phyloP scores from a whole-genome alignment of 2,888 invertebrate genomes.

The Polymixis lichenea region DNA sequence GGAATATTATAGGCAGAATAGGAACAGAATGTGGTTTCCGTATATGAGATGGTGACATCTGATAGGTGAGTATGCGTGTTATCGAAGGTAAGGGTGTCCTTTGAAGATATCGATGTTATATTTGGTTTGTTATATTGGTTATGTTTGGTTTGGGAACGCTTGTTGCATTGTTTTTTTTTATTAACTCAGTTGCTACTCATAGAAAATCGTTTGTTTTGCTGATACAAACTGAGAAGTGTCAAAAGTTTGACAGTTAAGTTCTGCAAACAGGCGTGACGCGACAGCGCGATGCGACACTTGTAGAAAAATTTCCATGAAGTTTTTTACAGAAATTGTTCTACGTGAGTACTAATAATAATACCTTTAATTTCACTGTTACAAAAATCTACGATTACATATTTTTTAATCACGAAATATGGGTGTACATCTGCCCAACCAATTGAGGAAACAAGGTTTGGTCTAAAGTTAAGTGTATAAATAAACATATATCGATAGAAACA shows the following conservation, averaged over 20 bases:
- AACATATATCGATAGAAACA: conserved; percentile 27
- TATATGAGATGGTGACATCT: conserved; percentile 84
- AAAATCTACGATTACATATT: neutral
- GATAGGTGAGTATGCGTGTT: conserved; percentile 73
- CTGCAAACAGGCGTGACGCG: no score
- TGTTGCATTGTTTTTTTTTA: neutral
- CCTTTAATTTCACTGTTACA: neutral
- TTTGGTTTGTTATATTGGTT: conserved; percentile 10
- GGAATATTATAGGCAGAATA: conserved; percentile 83
- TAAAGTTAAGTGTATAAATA: neutral
- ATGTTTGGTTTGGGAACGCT: neutral
- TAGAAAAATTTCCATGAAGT: no score
- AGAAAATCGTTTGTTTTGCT: no score
- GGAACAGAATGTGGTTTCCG: conserved; percentile 86
- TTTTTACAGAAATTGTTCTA: no score
- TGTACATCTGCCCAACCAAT: neutral
- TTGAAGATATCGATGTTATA: conserved; percentile 55
- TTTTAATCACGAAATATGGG: neutral
- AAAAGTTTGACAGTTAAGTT: no score
- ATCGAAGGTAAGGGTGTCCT: conserved; percentile 44
- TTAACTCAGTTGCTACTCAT: neutral
- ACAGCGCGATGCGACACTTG: no score
- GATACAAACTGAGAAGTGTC: neutral
- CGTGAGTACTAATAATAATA: neutral
- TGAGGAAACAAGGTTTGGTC: no score